Evolutionary conservation across 2,888 invertebrate species (phyloP), one percentile per base, ranked within the genome.

Genomic region (Operophtera brumata): DNA sequence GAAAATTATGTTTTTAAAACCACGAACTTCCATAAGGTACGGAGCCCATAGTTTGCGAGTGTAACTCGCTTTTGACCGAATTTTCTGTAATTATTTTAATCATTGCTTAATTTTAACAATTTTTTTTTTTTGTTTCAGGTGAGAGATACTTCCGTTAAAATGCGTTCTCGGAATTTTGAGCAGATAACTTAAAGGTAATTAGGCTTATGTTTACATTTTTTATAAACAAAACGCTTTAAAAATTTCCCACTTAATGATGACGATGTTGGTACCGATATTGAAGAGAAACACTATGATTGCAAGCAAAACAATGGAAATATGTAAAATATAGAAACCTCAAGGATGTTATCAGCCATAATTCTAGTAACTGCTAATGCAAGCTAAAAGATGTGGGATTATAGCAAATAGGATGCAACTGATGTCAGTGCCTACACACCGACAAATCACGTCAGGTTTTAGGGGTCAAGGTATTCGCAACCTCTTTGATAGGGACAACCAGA

Each of bases 121-220:
- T 58, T 54, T 62, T 66, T 62, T 69, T 71, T 63, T 64, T 85
- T 82, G 83, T 86, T 87, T 47, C 86, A 87, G 87, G 88, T 88
- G 78, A 86, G 85, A 77, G 72, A 67, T 70, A 66, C 56, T 77
- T 75, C 73, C 66, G 69, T 75, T 71, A 85, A 78, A 79, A 88
- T 87, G 87, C 70, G 73, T 77, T 75, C 79, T 67, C 67, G 73
- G 68, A 71, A 72, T 66, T 69, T 70, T 55, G 84, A 84, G 64
- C 77, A 80, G 73, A 81, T 86, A 67, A 87, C 87, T 70, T 88
- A 76, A 86, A 87, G 86, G 62, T 60, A 53, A 59, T 34, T 36
- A 35, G 14, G 11, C 28, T 56, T 52, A n/a, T 20, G 32, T 40
- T 47, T 42, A 80, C 53, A 69, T 68, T 60, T 37, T 12, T 36